Evolutionary conservation across 2,888 invertebrate species (phyloP).

Genomic region (Tuta absoluta): DNA sequence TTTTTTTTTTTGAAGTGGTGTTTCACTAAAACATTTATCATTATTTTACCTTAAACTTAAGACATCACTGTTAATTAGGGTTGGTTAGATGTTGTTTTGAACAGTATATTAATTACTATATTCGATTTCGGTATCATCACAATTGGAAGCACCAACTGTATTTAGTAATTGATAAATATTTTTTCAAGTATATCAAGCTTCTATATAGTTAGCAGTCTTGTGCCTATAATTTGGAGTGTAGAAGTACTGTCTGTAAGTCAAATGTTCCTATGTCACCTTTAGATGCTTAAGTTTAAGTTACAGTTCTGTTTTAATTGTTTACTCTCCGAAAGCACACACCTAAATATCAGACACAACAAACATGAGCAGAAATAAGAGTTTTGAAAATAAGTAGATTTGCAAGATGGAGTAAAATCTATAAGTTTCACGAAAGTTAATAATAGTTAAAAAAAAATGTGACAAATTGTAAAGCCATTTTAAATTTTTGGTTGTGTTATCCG

Average conservation of each 20-base stretch:
- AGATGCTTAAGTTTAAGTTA: conserved; percentile 73
- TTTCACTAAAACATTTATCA: conserved; percentile 42
- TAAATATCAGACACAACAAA: neutral
- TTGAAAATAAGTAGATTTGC: no score
- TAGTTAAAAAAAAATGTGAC: no score
- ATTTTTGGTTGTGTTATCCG: no score
- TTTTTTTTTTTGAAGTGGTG: conserved; percentile 59
- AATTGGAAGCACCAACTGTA: conserved; percentile 40
- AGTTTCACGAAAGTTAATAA: no score
- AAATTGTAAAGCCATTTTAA: no score
- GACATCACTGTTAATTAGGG: conserved; percentile 34
- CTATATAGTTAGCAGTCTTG: conserved; percentile 38
- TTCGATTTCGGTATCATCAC: conserved; percentile 37
- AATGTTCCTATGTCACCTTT: conserved; percentile 58
- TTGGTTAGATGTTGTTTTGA: conserved; percentile 33
- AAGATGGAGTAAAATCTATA: no score
- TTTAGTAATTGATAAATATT: conserved; percentile 30
- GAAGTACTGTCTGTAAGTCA: conserved; percentile 31
- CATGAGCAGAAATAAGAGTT: no score
- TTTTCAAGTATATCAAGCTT: conserved; percentile 25
- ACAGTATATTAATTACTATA: conserved; percentile 46
- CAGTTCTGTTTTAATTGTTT: conserved; percentile 57
- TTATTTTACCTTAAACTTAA: conserved; percentile 42
- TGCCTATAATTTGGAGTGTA: conserved; percentile 33
- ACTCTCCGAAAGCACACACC: conserved; percentile 43